Percentiles rank a stretch among this genome's conserved stretches.
Evolutionary conservation across 2,888 invertebrate species (phyloP).

Genomic region (Trissonchulus sp.): DNA sequence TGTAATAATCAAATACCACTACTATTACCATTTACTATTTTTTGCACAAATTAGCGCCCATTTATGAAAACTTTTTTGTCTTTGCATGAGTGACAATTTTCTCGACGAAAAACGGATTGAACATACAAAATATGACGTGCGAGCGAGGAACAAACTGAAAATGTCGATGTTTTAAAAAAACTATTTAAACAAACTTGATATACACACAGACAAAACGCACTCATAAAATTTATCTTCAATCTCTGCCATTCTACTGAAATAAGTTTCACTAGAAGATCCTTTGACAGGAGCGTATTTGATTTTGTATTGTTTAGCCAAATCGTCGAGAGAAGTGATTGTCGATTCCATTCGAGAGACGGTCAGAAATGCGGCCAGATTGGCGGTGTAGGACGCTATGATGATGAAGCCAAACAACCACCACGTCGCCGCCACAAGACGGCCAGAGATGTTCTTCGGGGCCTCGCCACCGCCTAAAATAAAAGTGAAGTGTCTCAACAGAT

Average conservation of each 20-base stretch:
- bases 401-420: slow-evolving; percentile 99
- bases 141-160: too few relatives aligned
- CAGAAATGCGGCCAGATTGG: slow-evolving; percentile 91
- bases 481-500: too few relatives aligned
- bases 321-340: slow-evolving; percentile 63
- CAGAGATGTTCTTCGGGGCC: slow-evolving; percentile 90
- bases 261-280: slow-evolving; percentile 80
- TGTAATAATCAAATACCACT: too few relatives aligned
- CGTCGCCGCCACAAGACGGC: slow-evolving; percentile 86
- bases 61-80: too few relatives aligned
- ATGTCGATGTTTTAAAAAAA: too few relatives aligned
- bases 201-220: too few relatives aligned
- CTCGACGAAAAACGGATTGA: too few relatives aligned
- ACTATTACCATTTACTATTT: too few relatives aligned
- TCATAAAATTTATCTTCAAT: slow-evolving; percentile 91
- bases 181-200: too few relatives aligned
- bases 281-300: slow-evolving; percentile 87
- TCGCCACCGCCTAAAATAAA: slow-evolving; percentile 71
- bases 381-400: slow-evolving; percentile 96
- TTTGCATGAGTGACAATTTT: too few relatives aligned
- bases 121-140: too few relatives aligned
- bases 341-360: slow-evolving; percentile 62
- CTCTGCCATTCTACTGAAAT: slow-evolving; percentile 89
- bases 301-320: slow-evolving; percentile 91
- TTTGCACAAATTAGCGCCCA: too few relatives aligned